Conservation (phyloP, 2,888 invertebrate genomes). For the Uropetala carovei region DNA sequence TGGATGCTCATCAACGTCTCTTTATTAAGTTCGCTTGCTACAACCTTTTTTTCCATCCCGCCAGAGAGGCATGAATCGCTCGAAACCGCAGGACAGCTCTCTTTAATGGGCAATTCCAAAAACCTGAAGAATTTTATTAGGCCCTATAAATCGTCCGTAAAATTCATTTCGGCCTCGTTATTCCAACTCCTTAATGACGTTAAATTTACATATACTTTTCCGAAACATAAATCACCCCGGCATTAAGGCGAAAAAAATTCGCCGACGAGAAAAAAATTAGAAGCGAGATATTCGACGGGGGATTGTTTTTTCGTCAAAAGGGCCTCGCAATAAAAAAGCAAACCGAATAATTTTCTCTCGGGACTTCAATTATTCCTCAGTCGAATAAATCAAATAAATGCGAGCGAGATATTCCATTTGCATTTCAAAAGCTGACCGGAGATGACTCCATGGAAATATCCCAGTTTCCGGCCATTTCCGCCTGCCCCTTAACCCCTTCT, state of each 20-base stretch:
- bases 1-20: too few species aligned
- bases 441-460: too few species aligned
- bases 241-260: not conserved
- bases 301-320: not conserved
- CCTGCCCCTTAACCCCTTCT: not conserved
- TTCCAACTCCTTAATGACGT: constrained; percentile 24
- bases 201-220: constrained; percentile 25
- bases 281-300: not conserved
- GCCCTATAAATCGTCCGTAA: not conserved
- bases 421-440: constrained; percentile 20
- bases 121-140: not conserved
- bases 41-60: too few species aligned
- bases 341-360: not conserved
- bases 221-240: not conserved
- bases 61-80: not conserved
- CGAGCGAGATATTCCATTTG: not conserved
- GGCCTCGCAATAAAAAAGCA: not conserved
- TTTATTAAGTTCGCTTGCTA: too few species aligned
- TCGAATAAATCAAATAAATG: not conserved
- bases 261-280: not conserved
- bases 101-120: constrained; percentile 8
- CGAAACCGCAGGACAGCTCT: not conserved
- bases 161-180: constrained; percentile 1
- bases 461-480: not conserved
- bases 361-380: not conserved